Evolutionary conservation across 2,888 invertebrate species (phyloP), one percentile per base, ranked within the genome.

Genomic region (Drosophila nr. perissopoda): DNA sequence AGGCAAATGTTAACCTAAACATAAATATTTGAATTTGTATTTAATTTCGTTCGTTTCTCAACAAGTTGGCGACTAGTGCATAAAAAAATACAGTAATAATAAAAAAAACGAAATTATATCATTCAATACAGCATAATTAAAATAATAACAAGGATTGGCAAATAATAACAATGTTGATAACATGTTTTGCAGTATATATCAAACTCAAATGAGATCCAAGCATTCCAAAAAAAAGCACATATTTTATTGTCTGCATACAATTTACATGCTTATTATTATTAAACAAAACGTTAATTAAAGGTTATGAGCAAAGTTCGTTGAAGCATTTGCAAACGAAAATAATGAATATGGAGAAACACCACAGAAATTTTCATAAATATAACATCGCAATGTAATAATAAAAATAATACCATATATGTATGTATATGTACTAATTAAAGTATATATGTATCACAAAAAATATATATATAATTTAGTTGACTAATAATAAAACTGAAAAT

Each of bases 401-500:
- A 38, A 18, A 56, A 62, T 31, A 80, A 68, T 66, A 78, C 51
- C 69, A 84, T 68, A 74, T 79, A 74, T 80, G 63, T 84, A 80
- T 82, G 75, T 85, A 76, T 69, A 88, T 90, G 81, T 87, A 82
- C 77, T 87, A 80, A 80, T 85, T 85, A 77, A 86, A 88, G 65
- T 88, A 85, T 87, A 67, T 54, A 54, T 69, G 40, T 70, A 83
- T 85, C 86, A 85, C 83, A 57, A 60, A 65, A 56, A 0, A 31
- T 76, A 89, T 83, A 82, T 76, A 70, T 76, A 89, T 83, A 65
- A 76, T 84, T 87, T 89, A 87, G 84, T 85, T 89, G 88, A 82
- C 74, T 89, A 85, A 89, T 73, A 71, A 69, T 80, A 63, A 82
- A 78, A 64, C 38, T 49, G 27, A 73, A 77, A 69, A 70, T 73